Percentiles rank a stretch among this genome's conserved stretches.
Conservation (phyloP, 2,797 vertebrate genomes). For the Momotus momota region DNA sequence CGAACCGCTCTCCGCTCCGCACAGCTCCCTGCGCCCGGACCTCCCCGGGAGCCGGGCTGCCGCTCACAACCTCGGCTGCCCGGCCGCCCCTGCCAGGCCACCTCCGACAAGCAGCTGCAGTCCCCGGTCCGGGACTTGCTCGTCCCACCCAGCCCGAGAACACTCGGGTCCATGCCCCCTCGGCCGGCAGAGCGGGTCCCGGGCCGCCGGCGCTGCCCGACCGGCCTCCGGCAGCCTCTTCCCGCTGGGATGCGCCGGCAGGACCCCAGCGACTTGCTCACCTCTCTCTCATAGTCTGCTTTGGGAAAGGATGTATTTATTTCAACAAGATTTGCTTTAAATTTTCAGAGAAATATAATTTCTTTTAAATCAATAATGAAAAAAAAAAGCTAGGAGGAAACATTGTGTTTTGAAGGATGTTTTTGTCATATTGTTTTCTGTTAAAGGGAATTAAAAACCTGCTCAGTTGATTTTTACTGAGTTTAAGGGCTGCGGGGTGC, state of each 20-base stretch:
- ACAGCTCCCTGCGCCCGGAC: neutral
- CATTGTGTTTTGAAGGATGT: fast-evolving
- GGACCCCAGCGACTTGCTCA: neutral
- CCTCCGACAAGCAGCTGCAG: neutral
- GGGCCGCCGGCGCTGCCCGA: no score
- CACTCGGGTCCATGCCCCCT: neutral
- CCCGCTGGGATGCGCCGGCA: neutral
- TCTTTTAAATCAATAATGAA: neutral
- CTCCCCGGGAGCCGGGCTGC: neutral
- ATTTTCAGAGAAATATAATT: neutral
- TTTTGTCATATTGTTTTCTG: neutral
- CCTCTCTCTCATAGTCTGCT: neutral
- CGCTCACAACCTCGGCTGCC: neutral
- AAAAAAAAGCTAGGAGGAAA: neutral
- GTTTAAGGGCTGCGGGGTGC: neutral
- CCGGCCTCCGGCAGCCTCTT: neutral
- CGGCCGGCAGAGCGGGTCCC: no score
- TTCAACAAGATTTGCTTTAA: neutral
- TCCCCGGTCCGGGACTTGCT: neutral
- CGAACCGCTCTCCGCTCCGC: neutral
- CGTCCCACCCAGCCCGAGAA: neutral
- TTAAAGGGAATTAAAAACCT: neutral
- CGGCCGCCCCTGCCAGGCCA: no score
- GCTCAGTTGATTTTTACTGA: neutral
- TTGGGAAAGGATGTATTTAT: neutral